Base-by-base conservation (phyloP, 2,797 vertebrate species). In the Micromesistius poutassou region DNA sequence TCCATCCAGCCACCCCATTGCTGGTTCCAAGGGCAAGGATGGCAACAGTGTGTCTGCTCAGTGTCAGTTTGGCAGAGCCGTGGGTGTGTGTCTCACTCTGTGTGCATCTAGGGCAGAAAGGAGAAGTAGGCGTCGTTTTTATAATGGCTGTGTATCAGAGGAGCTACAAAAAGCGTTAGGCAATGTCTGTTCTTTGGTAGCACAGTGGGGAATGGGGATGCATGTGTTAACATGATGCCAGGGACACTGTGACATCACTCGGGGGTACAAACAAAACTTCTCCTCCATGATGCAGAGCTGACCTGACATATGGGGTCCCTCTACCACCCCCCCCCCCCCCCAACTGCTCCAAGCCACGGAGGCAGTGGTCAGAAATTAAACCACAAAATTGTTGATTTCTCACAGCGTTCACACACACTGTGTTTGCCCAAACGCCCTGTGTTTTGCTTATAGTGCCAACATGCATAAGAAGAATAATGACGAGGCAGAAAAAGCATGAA, bases 281-380 rank as follows among this genome's bases (percentile, higher is more conserved):
- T 82, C 80, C 71, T 89, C 35, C 0, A 82, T 77, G 79, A 87
- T 46, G 83, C 77, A 80, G 79, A 86, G 84, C 78, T 62, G 66
- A 75, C 84, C 76, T 89, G 91, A 91, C 89, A 90, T 89, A 90
- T 87, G 86, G 88, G 84, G n/a, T n/a, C n/a, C n/a, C n/a, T n/a
- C n/a, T n/a, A n/a, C n/a, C n/a, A n/a, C n/a, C n/a, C n/a, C n/a
- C n/a, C n/a, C n/a, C n/a, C n/a, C n/a, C n/a, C n/a, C n/a, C n/a
- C n/a, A n/a, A n/a, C 77, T 72, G 81, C 85, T 84, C 16, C 14
- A 84, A 82, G 86, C 87, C 19, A 50, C 14, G 75, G n/a, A n/a
- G n/a, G 38, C 77, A 35, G 3, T 25, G 71, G 74, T 85, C 84
- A 83, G 77, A 0, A 74, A 86, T 38, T 71, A 76, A 79, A 80